Evolutionary conservation across 1,140 invertebrate genomes (phyloP).

Genomic region (Listronotus oregonensis): DNA sequence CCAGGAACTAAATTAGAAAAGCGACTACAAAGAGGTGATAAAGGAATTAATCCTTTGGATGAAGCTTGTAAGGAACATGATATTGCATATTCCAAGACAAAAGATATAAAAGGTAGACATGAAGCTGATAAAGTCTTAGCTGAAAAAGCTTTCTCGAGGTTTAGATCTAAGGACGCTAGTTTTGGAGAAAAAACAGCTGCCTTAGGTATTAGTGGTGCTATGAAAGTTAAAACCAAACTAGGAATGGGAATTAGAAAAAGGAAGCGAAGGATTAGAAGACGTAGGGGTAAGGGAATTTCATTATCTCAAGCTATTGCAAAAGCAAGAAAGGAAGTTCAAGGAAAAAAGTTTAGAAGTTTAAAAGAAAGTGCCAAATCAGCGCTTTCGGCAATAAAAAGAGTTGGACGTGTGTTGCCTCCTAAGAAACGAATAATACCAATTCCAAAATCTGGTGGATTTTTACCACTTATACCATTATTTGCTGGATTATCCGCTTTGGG

Average conservation of each 20-base stretch:
- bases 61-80: constrained; percentile 44
- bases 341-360: too few relatives aligned
- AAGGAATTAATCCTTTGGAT: too few relatives aligned
- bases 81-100: constrained; percentile 52
- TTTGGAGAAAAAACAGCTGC: constrained; percentile 48
- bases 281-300: too few relatives aligned
- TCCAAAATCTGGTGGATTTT: neutral
- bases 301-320: too few relatives aligned
- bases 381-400: neutral
- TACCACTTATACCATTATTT: too few relatives aligned
- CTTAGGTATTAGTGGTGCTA: constrained; percentile 42
- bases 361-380: too few relatives aligned
- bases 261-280: constrained; percentile 3
- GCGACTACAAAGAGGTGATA: too few relatives aligned
- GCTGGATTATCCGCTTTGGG: too few relatives aligned
- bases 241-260: constrained; percentile 43
- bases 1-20: too few relatives aligned
- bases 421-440: constrained; percentile 1
- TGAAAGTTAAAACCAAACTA: constrained; percentile 51
- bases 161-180: constrained; percentile 50
- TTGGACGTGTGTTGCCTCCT: neutral
- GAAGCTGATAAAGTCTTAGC: constrained; percentile 53
- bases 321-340: too few relatives aligned
- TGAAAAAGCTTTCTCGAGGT: constrained; percentile 50
- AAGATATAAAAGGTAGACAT: constrained; percentile 49